Base-by-base conservation (phyloP, 1,140 invertebrate genomes). In the Drosophila aff. region DNA sequence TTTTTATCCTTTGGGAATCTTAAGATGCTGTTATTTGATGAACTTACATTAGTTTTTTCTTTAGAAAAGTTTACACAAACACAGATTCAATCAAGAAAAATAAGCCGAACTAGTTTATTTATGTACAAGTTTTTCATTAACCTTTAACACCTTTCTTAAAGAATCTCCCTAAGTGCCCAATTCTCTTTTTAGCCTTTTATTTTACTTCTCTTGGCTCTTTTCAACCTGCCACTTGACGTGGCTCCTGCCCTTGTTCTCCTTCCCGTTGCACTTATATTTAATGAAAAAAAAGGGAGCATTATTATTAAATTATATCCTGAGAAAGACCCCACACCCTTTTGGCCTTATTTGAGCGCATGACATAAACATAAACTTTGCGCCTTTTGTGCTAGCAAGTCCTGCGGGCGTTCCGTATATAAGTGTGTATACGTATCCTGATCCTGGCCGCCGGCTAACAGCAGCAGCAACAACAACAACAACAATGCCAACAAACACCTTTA, bases 291-390 rank as follows among this genome's bases (percentile, higher is more conserved):
- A 71, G 40, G 44, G 23, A 68, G 81, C 77, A 90, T 84, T 79
- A 76, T 89, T 81, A 89, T 89, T 89, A 89, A 89, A 89, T 89
- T 90, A 90, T 62, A 77, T 26, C 50, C 47, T 0, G 18, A 52
- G 33, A 55, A 46, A 11, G 11, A 11, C 15, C 64, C 44, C 63
- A 67, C 41, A 26, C n/a, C 74, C 31, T 7, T 36, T 31, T 40
- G 18, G 21, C 57, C 33, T 28, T 55, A 57, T 74, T 76, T 69
- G 49, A 73, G 75, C 40, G 72, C 75, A 69, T 86, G 82, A 89
- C 84, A 89, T 89, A 89, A 89, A 89, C 84, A 89, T 90, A 89
- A 89, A 89, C 85, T 89, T 90, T 81, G 85, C 80, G 84, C 81
- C 84, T 81, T 89, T 90, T 90, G 85, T 90, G 74, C 43, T 71